Conservation (phyloP, 2,888 invertebrate genomes). For the Nemotelus nigrinus region DNA sequence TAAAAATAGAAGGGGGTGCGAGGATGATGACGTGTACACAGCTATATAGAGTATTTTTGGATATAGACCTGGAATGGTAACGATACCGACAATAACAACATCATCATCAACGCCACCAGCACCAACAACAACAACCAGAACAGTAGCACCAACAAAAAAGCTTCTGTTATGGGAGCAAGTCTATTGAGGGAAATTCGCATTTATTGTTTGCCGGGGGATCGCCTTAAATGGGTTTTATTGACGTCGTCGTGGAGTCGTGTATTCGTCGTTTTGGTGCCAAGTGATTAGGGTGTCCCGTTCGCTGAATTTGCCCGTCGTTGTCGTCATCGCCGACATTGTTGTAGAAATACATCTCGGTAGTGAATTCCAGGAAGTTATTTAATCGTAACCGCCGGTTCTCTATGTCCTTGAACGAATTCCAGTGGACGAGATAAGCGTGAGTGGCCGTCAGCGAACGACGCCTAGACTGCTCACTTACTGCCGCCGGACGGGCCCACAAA, state of each 20-base stretch:
- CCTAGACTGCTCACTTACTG: constrained; percentile 28
- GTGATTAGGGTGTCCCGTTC: constrained; percentile 30
- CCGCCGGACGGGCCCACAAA: constrained; percentile 2
- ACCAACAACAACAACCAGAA: not conserved
- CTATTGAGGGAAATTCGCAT: constrained; percentile 50
- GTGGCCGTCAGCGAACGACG: constrained; percentile 1
- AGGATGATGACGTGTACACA: constrained; percentile 25
- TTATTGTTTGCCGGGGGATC: constrained; percentile 51
- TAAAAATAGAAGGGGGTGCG: constrained; percentile 47
- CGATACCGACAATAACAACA: constrained; percentile 25
- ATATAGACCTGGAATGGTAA: constrained; percentile 42
- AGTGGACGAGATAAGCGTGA: no score
- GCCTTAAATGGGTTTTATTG: constrained; percentile 50
- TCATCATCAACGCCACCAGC: no score
- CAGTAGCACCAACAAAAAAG: constrained; percentile 39
- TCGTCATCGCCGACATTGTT: constrained; percentile 17
- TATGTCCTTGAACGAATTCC: constrained; percentile 20
- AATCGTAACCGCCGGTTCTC: not conserved
- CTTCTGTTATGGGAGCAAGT: constrained; percentile 42
- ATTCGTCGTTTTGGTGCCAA: constrained; percentile 42
- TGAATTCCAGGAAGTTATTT: constrained; percentile 18
- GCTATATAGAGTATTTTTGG: constrained; percentile 48
- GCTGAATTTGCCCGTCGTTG: constrained; percentile 1
- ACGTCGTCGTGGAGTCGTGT: constrained; percentile 47
- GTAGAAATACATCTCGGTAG: constrained; percentile 4